These are phyloP conservation scores for Ctenoplectra terminalis DNA, from an alignment of 1,140 invertebrate species.

Conservation along the genomic window DNA sequence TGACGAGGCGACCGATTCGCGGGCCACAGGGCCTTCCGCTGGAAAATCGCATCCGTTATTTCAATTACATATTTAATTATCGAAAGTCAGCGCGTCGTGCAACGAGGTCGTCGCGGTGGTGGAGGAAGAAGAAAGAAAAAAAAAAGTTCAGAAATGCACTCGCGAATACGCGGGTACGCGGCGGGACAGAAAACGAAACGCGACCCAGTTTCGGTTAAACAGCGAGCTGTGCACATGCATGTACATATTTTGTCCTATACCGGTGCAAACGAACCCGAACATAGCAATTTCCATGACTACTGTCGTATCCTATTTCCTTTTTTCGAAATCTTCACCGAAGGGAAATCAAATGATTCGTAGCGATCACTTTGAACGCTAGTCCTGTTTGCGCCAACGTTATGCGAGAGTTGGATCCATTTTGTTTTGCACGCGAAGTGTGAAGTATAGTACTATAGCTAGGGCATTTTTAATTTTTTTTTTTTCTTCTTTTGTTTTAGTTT, in stretches of 20 bases:
- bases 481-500: no score
- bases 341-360: background rate
- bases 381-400: no score
- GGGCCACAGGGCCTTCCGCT: no score
- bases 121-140: background rate
- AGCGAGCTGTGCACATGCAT: background rate
- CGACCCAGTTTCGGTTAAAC: slow-evolving; percentile 42
- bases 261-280: slow-evolving; percentile 29
- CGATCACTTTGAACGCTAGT: background rate
- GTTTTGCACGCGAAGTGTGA: no score
- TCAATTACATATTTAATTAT: slow-evolving; percentile 43
- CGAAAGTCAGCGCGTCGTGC: slow-evolving; percentile 16
- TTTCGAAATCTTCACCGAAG: background rate
- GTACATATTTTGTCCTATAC: slow-evolving; percentile 1
- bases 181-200: slow-evolving; percentile 39
- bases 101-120: background rate
- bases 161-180: background rate
- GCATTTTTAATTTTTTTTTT: no score
- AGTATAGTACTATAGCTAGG: no score
- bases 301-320: slow-evolving; percentile 37
- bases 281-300: slow-evolving; percentile 18
- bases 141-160: slow-evolving; percentile 5
- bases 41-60: slow-evolving; percentile 1
- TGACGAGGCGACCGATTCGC: no score
- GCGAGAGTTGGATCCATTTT: no score